Base-by-base conservation (phyloP, 2,888 invertebrate genomes). In the Steinernema carpocapsae region DNA sequence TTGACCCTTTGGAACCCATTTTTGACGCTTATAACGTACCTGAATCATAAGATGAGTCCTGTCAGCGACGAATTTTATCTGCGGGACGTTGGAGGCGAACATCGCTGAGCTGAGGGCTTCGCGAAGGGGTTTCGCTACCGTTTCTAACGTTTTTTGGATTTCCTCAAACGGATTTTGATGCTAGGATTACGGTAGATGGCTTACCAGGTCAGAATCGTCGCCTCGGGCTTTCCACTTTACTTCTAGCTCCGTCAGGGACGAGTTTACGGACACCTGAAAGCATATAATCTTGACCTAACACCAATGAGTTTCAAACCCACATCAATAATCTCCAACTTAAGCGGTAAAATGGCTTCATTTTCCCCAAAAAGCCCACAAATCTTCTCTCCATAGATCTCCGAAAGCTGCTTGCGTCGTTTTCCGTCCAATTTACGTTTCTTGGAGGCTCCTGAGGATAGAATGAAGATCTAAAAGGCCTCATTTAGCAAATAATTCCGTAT, bases 1-100 rank as follows among this genome's bases (percentile, higher is more conserved):
- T 29, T 71, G 26, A 45, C 19, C 12, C 29, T n/a, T n/a, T n/a
- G n/a, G n/a, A n/a, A n/a, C n/a, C n/a, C n/a, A n/a, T n/a, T n/a
- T n/a, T n/a, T n/a, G n/a, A n/a, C n/a, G n/a, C n/a, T n/a, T n/a
- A n/a, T n/a, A n/a, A n/a, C n/a, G 45, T 43, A 78, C 78, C 56
- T 79, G 64, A 14, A 46, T 6, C 1, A 72, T 19, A 19, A 79
- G 48, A 29, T 80, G 72, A 3, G 52, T 42, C 22, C 79, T 70
- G 37, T 79, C 79, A 10, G 73, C 70, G 19, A 79, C 46, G 64
- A 79, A 79, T 37, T 48, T 43, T 3, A 79, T 22, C 24, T 73
- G 73, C 24, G 79, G 80, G 14, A 80, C 71, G 19, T 32, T 71
- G n/a, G 79, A 26, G 45, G 71, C 46, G 46, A 48, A 80, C 43